These are phyloP conservation scores for Coregonus sp. DNA, from an alignment of 2,797 vertebrate species.

Conservation along the genomic window DNA sequence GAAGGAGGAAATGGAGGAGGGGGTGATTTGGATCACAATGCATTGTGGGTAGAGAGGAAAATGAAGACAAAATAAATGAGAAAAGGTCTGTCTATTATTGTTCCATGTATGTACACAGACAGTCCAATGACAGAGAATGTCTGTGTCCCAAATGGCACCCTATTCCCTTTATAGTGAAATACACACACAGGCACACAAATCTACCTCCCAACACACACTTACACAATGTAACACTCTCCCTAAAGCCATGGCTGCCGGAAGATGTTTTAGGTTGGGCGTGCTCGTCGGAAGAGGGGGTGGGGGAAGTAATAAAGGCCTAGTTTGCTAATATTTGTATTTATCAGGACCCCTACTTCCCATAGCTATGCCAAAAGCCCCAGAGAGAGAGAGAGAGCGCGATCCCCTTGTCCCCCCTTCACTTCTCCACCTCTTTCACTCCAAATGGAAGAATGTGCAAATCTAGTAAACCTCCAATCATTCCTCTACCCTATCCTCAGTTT, in stretches of 20 bases:
- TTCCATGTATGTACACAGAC: constrained; percentile 24
- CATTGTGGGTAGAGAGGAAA: neutral
- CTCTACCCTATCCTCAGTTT: neutral
- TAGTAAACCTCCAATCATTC: neutral
- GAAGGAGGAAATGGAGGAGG: constrained; percentile 4
- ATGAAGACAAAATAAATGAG: neutral
- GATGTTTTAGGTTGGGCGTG: too few species aligned
- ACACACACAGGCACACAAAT: neutral
- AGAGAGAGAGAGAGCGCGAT: neutral
- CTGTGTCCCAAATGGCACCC: neutral
- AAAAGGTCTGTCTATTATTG: constrained; percentile 51
- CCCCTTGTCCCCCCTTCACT: neutral
- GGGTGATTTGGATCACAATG: constrained; percentile 32
- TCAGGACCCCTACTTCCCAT: too few species aligned
- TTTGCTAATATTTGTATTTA: too few species aligned
- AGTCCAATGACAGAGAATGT: constrained; percentile 51
- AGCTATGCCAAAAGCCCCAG: neutral
- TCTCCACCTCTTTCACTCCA: neutral
- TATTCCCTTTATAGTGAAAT: neutral
- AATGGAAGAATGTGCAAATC: neutral
- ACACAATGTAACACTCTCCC: neutral
- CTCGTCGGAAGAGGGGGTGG: too few species aligned
- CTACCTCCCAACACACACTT: neutral
- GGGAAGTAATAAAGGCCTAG: too few species aligned
- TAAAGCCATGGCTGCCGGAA: too few species aligned